Conservation (phyloP, 2,797 vertebrate species). For the Coilia nasus region DNA sequence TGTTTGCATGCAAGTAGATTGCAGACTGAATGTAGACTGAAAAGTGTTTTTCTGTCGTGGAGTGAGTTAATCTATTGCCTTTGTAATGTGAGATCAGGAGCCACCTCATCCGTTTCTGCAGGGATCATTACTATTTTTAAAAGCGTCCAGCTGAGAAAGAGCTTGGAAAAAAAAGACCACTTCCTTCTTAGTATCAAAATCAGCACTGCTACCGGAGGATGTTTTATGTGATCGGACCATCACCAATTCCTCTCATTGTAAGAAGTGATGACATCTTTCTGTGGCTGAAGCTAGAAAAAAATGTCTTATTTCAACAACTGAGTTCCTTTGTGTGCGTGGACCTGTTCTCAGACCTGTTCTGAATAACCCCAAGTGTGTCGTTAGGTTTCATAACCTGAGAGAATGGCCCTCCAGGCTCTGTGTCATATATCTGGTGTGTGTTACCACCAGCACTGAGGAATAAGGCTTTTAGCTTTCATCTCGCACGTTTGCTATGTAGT, state of each 20-base stretch:
- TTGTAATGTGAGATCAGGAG: neutral
- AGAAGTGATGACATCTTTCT: conserved; percentile 23
- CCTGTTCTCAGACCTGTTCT: conserved; percentile 22
- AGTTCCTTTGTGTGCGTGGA: neutral
- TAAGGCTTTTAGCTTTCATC: neutral
- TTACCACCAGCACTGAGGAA: neutral
- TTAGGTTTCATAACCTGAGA: conserved; percentile 4
- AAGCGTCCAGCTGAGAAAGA: neutral
- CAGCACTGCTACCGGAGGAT: neutral
- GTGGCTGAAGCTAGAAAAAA: neutral
- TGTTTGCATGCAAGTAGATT: neutral
- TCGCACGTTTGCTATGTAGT: neutral
- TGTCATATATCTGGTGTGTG: conserved; percentile 15
- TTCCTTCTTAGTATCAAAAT: neutral
- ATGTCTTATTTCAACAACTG: neutral
- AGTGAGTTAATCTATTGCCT: conserved; percentile 5
- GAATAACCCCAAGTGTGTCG: neutral
- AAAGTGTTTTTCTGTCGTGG: neutral
- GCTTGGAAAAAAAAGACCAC: too few relatives aligned
- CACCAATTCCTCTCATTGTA: neutral
- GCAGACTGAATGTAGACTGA: neutral
- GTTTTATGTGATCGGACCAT: neutral
- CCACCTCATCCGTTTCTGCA: neutral
- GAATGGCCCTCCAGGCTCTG: neutral
- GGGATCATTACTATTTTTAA: conserved; percentile 2